A percentile compares a stretch with the other conserved stretches of the same genome.
Conservation (phyloP, 2,888 invertebrate genomes). For the Marasmarcha lunaedactyla region DNA sequence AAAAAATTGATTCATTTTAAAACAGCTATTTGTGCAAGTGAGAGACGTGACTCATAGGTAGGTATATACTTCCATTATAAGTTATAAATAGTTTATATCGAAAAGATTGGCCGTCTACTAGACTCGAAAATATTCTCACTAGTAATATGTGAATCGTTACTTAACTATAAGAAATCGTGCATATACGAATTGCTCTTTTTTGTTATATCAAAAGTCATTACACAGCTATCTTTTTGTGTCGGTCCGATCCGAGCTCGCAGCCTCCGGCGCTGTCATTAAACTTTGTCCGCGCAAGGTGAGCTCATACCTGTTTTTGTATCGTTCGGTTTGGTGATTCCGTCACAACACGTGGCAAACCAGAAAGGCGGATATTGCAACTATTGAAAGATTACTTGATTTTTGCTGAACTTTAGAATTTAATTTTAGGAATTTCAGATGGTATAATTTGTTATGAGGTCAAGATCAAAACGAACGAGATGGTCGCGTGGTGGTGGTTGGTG, state of each 20-base stretch:
- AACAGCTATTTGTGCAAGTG: too few relatives aligned
- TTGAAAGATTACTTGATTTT: not conserved
- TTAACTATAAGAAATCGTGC: not conserved
- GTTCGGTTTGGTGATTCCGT: slow-evolving; percentile 15
- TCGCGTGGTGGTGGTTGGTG: slow-evolving; percentile 49
- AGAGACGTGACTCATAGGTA: too few relatives aligned
- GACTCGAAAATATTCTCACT: too few relatives aligned
- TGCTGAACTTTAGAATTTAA: too few relatives aligned
- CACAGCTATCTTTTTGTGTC: slow-evolving; percentile 43
- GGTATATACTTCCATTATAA: too few relatives aligned
- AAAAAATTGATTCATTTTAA: too few relatives aligned
- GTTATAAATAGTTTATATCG: too few relatives aligned
- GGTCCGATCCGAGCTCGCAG: slow-evolving; percentile 28
- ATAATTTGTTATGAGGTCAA: slow-evolving; percentile 31
- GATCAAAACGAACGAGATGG: slow-evolving; percentile 36
- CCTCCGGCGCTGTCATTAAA: slow-evolving; percentile 64
- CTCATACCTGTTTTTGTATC: slow-evolving; percentile 32
- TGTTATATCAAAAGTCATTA: slow-evolving; percentile 37
- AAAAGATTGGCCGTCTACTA: too few relatives aligned
- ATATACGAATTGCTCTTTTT: slow-evolving; percentile 28
- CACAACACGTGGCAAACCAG: slow-evolving; percentile 8
- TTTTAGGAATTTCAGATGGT: not conserved
- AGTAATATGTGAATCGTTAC: too few relatives aligned
- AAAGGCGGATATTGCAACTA: slow-evolving; percentile 4
- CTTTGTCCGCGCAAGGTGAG: slow-evolving; percentile 57